Conservation (phyloP, 2,113 vertebrate species). For the Xiphophorus hellerii region DNA sequence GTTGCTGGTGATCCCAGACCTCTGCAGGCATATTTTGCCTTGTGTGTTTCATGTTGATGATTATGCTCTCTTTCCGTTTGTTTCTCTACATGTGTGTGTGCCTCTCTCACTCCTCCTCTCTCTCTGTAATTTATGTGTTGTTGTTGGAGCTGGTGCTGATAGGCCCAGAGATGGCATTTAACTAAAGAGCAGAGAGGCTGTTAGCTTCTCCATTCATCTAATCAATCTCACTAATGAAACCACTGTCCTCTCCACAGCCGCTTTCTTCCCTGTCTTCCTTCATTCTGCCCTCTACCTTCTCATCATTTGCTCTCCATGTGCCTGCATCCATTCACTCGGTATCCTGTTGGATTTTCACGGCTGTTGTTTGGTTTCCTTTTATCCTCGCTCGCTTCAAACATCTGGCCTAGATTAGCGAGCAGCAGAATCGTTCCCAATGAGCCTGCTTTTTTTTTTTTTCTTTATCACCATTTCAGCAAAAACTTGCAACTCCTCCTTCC, state of each 20-base stretch:
- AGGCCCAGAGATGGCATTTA: constrained; percentile 81
- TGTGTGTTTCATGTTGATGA: constrained; percentile 51
- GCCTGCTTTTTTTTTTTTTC: constrained; percentile 41
- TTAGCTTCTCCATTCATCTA: constrained; percentile 79
- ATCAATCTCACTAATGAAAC: constrained; percentile 82
- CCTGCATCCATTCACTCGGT: constrained; percentile 29
- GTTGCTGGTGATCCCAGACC: constrained; percentile 25
- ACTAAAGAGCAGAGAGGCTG: constrained; percentile 80
- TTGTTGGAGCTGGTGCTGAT: constrained; percentile 71
- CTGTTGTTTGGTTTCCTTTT: constrained; percentile 17
- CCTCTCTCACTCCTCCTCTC: constrained; percentile 9
- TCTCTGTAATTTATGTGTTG: constrained; percentile 73
- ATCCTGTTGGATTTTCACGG: constrained; percentile 17
- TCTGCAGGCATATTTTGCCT: constrained; percentile 33
- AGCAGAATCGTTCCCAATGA: constrained; percentile 47
- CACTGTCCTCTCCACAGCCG: constrained; percentile 67
- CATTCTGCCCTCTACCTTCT: constrained; percentile 53
- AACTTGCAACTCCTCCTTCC: constrained; percentile 42
- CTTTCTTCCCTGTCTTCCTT: constrained; percentile 45
- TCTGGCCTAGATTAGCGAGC: constrained; percentile 55
- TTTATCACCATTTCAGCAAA: constrained; percentile 50
- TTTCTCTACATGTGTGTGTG: constrained; percentile 18
- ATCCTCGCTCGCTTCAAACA: constrained; percentile 19
- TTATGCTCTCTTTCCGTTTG: constrained; percentile 46
- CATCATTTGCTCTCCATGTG: constrained; percentile 53